A percentile compares a stretch with the other conserved stretches of the same genome.
Conservation (phyloP, 2,888 invertebrate genomes). For the Euproctis similis region DNA sequence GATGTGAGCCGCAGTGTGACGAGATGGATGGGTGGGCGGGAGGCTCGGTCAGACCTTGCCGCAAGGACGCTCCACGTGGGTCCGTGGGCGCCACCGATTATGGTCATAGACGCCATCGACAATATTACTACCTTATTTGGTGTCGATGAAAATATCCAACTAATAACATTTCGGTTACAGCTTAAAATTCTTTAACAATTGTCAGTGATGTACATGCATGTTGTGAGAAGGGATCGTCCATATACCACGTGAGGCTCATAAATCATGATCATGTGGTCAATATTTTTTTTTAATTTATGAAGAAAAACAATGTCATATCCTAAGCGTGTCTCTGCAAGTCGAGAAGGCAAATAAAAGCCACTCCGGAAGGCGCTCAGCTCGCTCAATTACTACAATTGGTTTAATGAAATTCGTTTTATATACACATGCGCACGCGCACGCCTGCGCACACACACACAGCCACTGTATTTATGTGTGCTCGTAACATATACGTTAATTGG, state of each 20-base stretch:
- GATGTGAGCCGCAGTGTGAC: slow-evolving; percentile 18
- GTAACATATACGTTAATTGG: slow-evolving; percentile 58
- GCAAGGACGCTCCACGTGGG: slow-evolving; percentile 53
- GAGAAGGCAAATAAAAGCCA: slow-evolving; percentile 40
- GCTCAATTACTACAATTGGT: slow-evolving; percentile 72
- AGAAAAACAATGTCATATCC: no score
- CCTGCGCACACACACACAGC: no score
- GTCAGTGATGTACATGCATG: no score
- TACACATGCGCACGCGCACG: slow-evolving; percentile 43
- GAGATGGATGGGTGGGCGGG: slow-evolving; percentile 48
- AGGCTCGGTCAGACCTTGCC: slow-evolving; percentile 62
- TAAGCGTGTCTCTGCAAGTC: slow-evolving; percentile 33
- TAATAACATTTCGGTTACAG: no score
- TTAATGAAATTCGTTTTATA: slow-evolving; percentile 71
- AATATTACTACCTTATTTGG: slow-evolving; percentile 60
- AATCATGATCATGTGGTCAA: no score
- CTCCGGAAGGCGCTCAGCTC: slow-evolving; percentile 61
- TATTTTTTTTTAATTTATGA: no score
- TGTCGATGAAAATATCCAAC: slow-evolving; percentile 17
- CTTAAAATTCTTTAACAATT: no score
- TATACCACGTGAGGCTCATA: no score
- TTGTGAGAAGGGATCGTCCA: no score
- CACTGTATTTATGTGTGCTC: no score
- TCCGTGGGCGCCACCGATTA: slow-evolving; percentile 47
- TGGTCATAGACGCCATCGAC: slow-evolving; percentile 30